Conservation (phyloP, 2,797 vertebrate species). For the Discoglossus pictus region DNA sequence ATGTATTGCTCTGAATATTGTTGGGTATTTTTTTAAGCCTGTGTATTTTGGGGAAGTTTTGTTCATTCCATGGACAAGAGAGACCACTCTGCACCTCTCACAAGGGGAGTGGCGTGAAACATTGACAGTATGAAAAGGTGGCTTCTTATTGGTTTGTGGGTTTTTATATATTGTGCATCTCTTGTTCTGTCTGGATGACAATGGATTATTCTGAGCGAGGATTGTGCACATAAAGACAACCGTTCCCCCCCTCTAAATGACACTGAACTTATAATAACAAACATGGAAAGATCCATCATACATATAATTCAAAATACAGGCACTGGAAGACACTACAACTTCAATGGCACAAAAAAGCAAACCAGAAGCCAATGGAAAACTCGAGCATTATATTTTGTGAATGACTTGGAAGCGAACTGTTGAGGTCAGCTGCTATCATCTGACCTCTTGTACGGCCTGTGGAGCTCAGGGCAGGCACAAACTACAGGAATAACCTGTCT, state of each 20-base stretch:
- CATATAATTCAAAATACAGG: background rate
- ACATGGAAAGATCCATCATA: background rate
- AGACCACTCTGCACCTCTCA: constrained; percentile 1
- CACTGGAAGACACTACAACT: background rate
- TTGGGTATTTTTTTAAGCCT: constrained; percentile 31
- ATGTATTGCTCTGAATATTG: constrained; percentile 10
- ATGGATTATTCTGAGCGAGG: constrained; percentile 14
- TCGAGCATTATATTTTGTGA: too few relatives aligned
- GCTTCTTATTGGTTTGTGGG: constrained; percentile 10
- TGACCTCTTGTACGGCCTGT: background rate
- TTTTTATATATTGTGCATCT: constrained; percentile 23
- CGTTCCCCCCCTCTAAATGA: constrained; percentile 4
- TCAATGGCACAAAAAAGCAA: too few relatives aligned
- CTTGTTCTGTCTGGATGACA: constrained; percentile 14
- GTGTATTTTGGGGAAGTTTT: constrained; percentile 20
- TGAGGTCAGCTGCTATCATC: constrained; percentile 1
- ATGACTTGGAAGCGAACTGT: too few relatives aligned
- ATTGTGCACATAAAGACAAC: background rate
- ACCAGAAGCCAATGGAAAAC: too few relatives aligned
- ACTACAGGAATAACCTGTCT: background rate
- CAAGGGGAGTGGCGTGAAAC: constrained; percentile 5
- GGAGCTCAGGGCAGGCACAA: background rate
- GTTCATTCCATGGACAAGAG: constrained; percentile 20
- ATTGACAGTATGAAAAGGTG: constrained; percentile 7
- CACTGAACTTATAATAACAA: constrained; percentile 11